Evolutionary conservation across 1,140 invertebrate species (phyloP), one percentile per base, ranked within the genome.

Genomic region (Papilio dardanus): DNA sequence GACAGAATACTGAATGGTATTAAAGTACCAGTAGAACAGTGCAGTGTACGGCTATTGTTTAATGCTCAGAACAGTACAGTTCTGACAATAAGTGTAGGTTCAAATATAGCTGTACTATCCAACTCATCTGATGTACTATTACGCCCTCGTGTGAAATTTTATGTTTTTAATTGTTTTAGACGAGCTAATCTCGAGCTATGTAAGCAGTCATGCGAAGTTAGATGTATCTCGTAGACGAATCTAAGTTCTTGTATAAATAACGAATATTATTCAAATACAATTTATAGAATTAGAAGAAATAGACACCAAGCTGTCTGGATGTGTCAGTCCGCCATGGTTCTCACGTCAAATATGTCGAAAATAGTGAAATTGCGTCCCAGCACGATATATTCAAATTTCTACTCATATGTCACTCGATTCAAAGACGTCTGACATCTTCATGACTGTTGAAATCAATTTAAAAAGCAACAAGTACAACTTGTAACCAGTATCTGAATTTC

Each of bases 341-440:
- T 77, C 79, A 76, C 76, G 79, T 86, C 84, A 80, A 78, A 82
- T 76, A 77, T 85, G 85, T 88, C 86, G 88, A 83, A 81, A 85
- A 81, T 83, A 83, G 84, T 83, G 77, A 85, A 91, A 90, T 86
- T 86, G 87, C 83, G 83, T 90, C 89, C 86, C 88, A 88, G 86
- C 88, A 90, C 83, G 88, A 90, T 88, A 88, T 88, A 89, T 91
- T 89, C 86, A 88, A 89, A 89, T 90, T 83, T 80, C 80, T 80
- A 84, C 83, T 81, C 83, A 71, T 83, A 76, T 92, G 90, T 92
- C 89, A 90, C 87, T 90, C 78, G 87, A 86, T 90, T 90, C 83
- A 77, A 74, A 83, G 82, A 83, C 82, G 71, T 68, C 86, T 90
- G 88, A 91, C 88, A 81, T 90, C 90, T 91, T 90, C 81, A 89